Base-by-base conservation (phyloP, 2,797 vertebrate species). In the Clarias fuscus region DNA sequence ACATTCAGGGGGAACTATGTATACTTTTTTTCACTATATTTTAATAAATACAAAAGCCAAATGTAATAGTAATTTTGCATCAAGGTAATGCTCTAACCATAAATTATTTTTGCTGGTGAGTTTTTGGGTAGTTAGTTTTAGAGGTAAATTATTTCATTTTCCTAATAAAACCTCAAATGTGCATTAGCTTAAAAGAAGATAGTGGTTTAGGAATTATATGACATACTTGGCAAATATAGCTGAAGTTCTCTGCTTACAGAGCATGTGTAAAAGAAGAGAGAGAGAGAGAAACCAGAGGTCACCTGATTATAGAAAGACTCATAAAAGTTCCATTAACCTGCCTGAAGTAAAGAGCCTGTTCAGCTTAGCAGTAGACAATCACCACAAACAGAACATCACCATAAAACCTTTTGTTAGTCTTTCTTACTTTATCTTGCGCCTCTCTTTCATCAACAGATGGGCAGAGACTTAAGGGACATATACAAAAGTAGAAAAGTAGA, bases 321-420 rank as follows among this genome's bases (percentile, higher is more conserved):
- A 94, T 96, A 96, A 96, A 96, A 96, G 93, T 95, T 96, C 95
- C 95, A 95, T 96, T 96, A 99, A 98, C 97, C 96, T 96, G 91
- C 94, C 95, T 95, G 95, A 96, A 97, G 97, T 98, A 98, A 98
- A 98, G 96, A 92, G 95, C 94, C 93, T 98, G 98, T 97, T 97
- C 96, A 97, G 97, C 96, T 89, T 84, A 86, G 84, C 96, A 97
- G 96, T 96, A 97, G 97, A 97, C 98, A 98, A 97, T 96, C 96
- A 95, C 97, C 97, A 96, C 97, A 98, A 98, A 99, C 98, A 98
- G 96, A 98, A 96, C 96, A 97, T 97, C 96, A 95, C 96, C 96
- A 96, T 99, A 99, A 99, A 99, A 88, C 33, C 86, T 82, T 75
- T 83, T 61, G 43, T 79, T 90, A 24, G 65, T 83, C 80, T 83